Percentiles rank a stretch among this genome's conserved stretches.
These are phyloP conservation scores for Chiroxiphia lanceolata DNA, from an alignment of 2,797 vertebrate species.

Conservation along the genomic window DNA sequence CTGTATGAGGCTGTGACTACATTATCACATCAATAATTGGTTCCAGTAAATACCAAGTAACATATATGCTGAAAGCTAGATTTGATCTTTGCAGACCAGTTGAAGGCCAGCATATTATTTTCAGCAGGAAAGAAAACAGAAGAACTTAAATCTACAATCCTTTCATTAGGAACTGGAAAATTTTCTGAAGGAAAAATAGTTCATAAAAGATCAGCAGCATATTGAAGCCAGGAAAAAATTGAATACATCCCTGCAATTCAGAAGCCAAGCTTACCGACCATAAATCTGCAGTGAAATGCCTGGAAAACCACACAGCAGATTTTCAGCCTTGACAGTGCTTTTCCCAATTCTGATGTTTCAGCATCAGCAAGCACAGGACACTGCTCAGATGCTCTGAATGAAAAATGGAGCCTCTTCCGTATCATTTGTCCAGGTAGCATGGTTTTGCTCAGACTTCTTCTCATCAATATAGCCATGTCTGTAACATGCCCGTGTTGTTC, in stretches of 20 bases:
- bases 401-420: not conserved
- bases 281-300: constrained; percentile 29
- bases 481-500: not conserved
- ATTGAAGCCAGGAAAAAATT: constrained; percentile 38
- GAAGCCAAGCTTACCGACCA: not conserved
- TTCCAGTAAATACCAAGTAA: not conserved
- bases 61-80: not conserved
- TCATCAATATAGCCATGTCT: not conserved
- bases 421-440: not conserved
- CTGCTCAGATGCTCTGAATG: not conserved
- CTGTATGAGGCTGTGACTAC: not conserved
- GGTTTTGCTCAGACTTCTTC: not conserved
- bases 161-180: not conserved
- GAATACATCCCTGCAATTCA: constrained; percentile 32
- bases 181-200: constrained; percentile 8
- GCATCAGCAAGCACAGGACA: not conserved
- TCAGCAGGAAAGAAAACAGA: not conserved
- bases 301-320: constrained; percentile 30
- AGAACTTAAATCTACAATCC: not conserved
- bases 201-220: not conserved
- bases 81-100: not conserved
- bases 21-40: not conserved
- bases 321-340: not conserved
- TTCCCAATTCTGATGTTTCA: not conserved
- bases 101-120: not conserved